Base-by-base conservation (phyloP, 2,797 vertebrate species). In the Propithecus perrieri region DNA sequence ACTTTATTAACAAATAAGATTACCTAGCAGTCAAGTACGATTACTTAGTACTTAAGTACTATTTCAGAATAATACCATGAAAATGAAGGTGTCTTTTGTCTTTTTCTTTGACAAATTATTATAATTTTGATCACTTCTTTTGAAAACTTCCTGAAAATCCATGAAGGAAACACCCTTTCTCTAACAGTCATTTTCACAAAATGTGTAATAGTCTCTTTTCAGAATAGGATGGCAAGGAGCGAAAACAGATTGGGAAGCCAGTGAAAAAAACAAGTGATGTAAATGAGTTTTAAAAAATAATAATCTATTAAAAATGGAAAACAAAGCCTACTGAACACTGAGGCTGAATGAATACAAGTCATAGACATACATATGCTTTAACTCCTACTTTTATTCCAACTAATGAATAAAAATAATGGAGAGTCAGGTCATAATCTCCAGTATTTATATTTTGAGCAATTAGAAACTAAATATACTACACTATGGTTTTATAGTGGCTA, bases 101-200 rank as follows among this genome's bases (percentile, higher is more conserved):
- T 72, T 88, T 92, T 81, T 96, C 74, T 89, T 91, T 43, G 12
- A 81, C 13, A 71, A 95, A 96, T 85, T 85, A 48, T n/a, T 74
- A 24, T 75, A 22, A 94, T 89, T 96, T 93, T 83, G 43, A 81
- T 81, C 9, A 48, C 38, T 71, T 91, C 24, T 94, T 85, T 38
- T 74, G 14, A 85, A 78, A 92, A 90, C 76, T 76, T 96, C n/a
- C 22, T 76, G 38, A 88, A 79, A 87, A 87, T 0, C 2, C n/a
- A 85, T 38, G 28, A 88, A 91, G 59, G 46, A 91, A 91, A 88
- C 12, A 78, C 11, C 24, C 15, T 72, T 86, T 74, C 48, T 59
- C 26, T 85, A 53, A 69, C 0, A 89, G 17, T 35, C 30, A 57
- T 75, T 80, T 43, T 69, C 67, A 81, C 33, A 63, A 94, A 85